phyloP scores from a whole-genome alignment of 2,888 invertebrate species.

The Ischnus inquisitorius region DNA sequence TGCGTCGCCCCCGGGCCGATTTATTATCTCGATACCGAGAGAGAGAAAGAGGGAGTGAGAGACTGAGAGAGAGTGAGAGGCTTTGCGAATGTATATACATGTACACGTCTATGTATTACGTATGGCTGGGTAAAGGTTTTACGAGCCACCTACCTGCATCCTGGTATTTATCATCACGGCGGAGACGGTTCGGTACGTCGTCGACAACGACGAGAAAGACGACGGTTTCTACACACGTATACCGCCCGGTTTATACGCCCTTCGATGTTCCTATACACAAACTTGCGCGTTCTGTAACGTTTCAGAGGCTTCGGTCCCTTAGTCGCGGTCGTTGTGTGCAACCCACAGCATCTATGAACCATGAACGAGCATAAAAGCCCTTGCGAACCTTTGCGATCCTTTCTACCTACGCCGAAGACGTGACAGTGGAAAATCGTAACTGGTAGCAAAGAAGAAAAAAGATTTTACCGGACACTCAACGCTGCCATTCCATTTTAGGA shows the following conservation, averaged over 20 bases:
- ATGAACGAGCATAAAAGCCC: slow-evolving; percentile 14
- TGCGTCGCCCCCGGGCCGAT: slow-evolving; percentile 69
- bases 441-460: background rate
- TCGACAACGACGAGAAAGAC: slow-evolving; percentile 51
- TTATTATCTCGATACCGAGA: slow-evolving; percentile 76
- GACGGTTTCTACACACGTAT: slow-evolving; percentile 42
- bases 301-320: background rate
- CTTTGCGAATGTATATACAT: slow-evolving; percentile 45
- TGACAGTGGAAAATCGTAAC: slow-evolving; percentile 1
- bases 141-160: slow-evolving; percentile 73
- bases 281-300: slow-evolving; percentile 7
- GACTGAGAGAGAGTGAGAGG: slow-evolving; percentile 51
- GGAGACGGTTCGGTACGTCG: slow-evolving; percentile 65
- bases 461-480: background rate
- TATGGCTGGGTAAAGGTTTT: slow-evolving; percentile 72
- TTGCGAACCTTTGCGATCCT: slow-evolving; percentile 10
- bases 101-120: slow-evolving; percentile 27
- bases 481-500: background rate
- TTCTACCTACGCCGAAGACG: background rate
- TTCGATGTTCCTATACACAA: slow-evolving; percentile 14
- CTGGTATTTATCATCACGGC: slow-evolving; percentile 77
- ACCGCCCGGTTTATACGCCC: background rate
- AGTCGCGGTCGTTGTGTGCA: background rate
- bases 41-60: slow-evolving; percentile 31
- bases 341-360: slow-evolving; percentile 17